Conservation (phyloP, 1,140 invertebrate genomes). For the Calephelis nemesis region DNA sequence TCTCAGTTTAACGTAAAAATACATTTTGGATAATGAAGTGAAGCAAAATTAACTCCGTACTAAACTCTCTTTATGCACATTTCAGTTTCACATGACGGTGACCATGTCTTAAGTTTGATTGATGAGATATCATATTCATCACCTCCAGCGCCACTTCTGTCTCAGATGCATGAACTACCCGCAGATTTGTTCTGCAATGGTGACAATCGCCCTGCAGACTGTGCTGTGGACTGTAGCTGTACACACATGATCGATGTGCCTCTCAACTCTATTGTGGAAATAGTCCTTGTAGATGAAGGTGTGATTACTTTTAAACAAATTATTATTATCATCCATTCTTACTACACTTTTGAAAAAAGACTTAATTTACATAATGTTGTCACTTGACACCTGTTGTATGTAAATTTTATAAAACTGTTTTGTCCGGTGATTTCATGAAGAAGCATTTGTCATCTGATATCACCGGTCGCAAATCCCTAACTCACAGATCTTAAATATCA, state of each 20-base stretch:
- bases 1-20: too few species aligned
- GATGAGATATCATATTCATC: constrained; percentile 92
- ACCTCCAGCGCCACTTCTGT: constrained; percentile 90
- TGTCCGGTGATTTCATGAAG: too few species aligned
- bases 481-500: too few species aligned
- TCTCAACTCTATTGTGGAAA: constrained; percentile 91
- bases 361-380: too few species aligned
- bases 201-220: constrained; percentile 88
- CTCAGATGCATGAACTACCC: constrained; percentile 89
- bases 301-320: constrained; percentile 1
- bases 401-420: too few species aligned
- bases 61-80: neutral
- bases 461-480: too few species aligned
- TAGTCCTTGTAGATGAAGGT: constrained; percentile 94
- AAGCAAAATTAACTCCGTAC: too few species aligned
- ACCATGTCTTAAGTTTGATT: constrained; percentile 90
- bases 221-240: constrained; percentile 90
- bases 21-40: too few species aligned
- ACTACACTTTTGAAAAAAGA: too few species aligned
- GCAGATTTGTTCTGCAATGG: constrained; percentile 91
- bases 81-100: constrained; percentile 87
- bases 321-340: neutral
- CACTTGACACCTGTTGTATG: too few species aligned
- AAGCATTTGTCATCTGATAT: too few species aligned
- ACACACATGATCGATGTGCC: constrained; percentile 93